Percentiles rank a stretch among this genome's conserved stretches.
These are phyloP conservation scores for Microcebus lehilahytsara DNA, from an alignment of 2,113 vertebrate species.

Conservation along the genomic window DNA sequence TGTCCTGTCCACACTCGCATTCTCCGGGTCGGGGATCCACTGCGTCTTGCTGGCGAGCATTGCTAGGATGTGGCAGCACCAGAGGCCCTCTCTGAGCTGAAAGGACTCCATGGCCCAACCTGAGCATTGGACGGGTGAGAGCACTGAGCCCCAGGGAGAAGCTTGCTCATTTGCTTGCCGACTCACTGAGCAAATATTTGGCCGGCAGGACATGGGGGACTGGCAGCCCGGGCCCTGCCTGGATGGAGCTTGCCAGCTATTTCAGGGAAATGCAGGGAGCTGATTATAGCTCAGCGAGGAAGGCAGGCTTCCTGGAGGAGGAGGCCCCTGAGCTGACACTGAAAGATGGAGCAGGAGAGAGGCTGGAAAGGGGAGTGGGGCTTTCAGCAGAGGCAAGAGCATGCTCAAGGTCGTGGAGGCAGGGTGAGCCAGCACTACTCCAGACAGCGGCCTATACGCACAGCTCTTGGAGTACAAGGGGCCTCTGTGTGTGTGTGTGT, in stretches of 20 bases:
- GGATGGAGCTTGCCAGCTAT: neutral
- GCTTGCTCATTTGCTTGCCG: neutral
- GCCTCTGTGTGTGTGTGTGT: neutral
- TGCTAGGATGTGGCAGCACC: neutral
- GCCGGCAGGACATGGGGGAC: neutral
- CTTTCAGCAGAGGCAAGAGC: neutral
- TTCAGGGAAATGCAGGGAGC: neutral
- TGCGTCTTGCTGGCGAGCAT: neutral
- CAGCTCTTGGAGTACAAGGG: neutral
- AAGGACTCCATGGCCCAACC: neutral
- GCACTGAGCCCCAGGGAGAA: neutral
- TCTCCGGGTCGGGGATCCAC: neutral
- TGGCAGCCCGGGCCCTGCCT: neutral
- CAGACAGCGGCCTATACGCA: neutral
- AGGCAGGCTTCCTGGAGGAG: neutral
- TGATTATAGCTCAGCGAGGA: neutral
- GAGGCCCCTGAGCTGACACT: neutral
- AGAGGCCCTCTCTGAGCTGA: neutral
- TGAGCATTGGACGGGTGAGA: neutral
- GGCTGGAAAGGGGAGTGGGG: neutral
- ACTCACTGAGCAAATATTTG: neutral
- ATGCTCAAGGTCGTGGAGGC: neutral
- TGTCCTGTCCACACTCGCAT: fast-evolving
- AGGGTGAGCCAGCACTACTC: neutral
- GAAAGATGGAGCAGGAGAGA: neutral